phyloP scores from a whole-genome alignment of 2,888 invertebrate species.

The Dorcus hopei region DNA sequence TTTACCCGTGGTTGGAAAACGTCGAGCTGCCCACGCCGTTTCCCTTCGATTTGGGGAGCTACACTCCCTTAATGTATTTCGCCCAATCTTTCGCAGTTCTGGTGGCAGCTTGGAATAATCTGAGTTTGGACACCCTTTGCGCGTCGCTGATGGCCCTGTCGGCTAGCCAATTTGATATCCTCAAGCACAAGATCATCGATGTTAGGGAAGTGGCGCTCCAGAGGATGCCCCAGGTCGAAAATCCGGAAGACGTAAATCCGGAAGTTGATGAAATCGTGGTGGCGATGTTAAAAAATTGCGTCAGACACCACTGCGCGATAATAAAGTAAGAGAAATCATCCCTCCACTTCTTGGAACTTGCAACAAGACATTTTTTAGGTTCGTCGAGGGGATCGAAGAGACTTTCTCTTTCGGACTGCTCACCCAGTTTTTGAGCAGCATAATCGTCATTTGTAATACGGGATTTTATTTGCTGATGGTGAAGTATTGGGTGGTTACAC shows the following conservation, averaged over 20 bases:
- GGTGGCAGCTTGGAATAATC: conserved; percentile 27
- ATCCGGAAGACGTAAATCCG: background rate
- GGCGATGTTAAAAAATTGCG: conserved; percentile 8
- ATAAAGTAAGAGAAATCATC: conserved; percentile 21
- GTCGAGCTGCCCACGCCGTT: conserved; percentile 9
- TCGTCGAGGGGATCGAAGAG: conserved; percentile 26
- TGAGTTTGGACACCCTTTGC: conserved; percentile 32
- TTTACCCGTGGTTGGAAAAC: conserved; percentile 9
- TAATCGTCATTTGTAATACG: conserved; percentile 32
- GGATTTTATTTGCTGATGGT: conserved; percentile 30
- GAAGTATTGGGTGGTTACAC: too few relatives aligned
- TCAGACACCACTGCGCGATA: conserved; percentile 16
- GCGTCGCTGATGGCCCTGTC: conserved; percentile 30
- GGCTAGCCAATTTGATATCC: conserved; percentile 31
- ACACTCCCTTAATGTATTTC: conserved; percentile 13
- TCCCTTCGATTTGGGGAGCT: conserved; percentile 12
- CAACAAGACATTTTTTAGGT: conserved; percentile 20
- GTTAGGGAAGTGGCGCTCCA: conserved; percentile 11
- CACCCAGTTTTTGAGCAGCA: conserved; percentile 31
- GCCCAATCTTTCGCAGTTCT: conserved; percentile 20
- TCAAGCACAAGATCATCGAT: conserved; percentile 24
- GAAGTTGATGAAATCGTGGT: background rate
- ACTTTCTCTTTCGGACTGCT: conserved; percentile 30
- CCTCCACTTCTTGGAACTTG: too few relatives aligned
- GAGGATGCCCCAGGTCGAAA: background rate